Evolutionary conservation across 2,113 vertebrate genomes (phyloP).

Genomic region (Archilochus colubris): DNA sequence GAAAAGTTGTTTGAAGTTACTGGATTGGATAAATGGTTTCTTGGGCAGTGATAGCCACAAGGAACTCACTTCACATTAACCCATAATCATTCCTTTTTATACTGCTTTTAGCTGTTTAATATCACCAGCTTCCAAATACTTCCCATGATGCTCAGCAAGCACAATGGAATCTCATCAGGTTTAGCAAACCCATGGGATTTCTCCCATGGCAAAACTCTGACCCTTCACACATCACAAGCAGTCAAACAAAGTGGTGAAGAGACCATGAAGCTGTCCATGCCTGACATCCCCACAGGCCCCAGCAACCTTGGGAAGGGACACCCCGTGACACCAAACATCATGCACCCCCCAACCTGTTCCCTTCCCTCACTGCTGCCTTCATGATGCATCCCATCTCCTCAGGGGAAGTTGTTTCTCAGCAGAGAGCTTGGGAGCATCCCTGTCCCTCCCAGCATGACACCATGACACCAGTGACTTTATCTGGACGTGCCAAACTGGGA

Average conservation of each 20-base stretch:
- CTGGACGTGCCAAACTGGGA: not conserved
- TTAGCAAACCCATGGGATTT: not conserved
- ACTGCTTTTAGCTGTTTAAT: not conserved
- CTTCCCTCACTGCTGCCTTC: not conserved
- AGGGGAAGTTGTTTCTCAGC: not conserved
- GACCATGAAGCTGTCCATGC: not conserved
- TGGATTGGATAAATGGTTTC: not conserved
- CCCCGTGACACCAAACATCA: accelerated
- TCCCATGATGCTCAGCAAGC: not conserved
- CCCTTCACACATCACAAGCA: not conserved
- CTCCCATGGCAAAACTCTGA: not conserved
- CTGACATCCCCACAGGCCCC: accelerated
- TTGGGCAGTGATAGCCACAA: accelerated
- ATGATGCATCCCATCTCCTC: accelerated
- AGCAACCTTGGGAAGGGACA: accelerated
- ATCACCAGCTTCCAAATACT: not conserved
- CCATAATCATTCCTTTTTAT: accelerated
- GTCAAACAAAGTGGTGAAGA: not conserved
- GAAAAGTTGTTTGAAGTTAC: not conserved
- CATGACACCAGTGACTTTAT: not conserved
- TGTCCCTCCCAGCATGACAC: not conserved
- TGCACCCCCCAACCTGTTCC: not conserved
- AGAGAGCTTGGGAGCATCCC: not conserved
- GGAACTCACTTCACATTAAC: not conserved
- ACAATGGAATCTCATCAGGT: not conserved